Evolutionary conservation across 1,140 invertebrate species (phyloP).

Genomic region (Meloidogyne chitwoodi): DNA sequence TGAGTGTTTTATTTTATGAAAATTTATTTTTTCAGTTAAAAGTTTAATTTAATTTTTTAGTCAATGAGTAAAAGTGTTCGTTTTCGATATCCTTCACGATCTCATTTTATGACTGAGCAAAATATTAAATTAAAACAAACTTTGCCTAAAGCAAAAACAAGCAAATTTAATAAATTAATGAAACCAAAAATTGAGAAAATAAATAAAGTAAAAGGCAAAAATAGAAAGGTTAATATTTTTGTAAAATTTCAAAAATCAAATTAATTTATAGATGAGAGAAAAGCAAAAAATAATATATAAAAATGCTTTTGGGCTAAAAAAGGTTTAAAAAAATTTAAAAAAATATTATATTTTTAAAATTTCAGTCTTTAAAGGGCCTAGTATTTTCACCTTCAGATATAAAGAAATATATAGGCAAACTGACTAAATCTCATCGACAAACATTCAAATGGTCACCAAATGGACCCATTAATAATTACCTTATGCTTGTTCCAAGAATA

Average conservation of each 20-base stretch:
- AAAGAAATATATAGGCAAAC: constrained; percentile 29
- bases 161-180: too few relatives aligned
- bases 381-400: constrained; percentile 26
- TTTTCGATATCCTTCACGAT: not conserved
- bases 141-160: not conserved
- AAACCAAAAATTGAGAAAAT: not conserved
- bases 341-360: not conserved
- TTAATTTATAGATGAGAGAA: not conserved
- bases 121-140: not conserved
- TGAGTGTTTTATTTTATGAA: not conserved
- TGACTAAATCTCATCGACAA: constrained; percentile 17
- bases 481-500: not conserved
- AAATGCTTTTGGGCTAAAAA: not conserved
- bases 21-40: not conserved
- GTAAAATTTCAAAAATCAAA: not conserved
- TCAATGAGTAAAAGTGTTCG: not conserved
- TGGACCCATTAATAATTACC: not conserved
- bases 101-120: not conserved
- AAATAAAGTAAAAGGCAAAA: not conserved
- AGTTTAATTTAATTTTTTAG: not conserved
- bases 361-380: constrained; percentile 23
- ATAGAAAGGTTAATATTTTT: not conserved
- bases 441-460: constrained; percentile 19
- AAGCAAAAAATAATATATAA: not conserved
- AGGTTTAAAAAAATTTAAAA: not conserved